These are phyloP conservation scores for Tragulus kanchil DNA, from an alignment of 2,113 vertebrate species.

Conservation along the genomic window DNA sequence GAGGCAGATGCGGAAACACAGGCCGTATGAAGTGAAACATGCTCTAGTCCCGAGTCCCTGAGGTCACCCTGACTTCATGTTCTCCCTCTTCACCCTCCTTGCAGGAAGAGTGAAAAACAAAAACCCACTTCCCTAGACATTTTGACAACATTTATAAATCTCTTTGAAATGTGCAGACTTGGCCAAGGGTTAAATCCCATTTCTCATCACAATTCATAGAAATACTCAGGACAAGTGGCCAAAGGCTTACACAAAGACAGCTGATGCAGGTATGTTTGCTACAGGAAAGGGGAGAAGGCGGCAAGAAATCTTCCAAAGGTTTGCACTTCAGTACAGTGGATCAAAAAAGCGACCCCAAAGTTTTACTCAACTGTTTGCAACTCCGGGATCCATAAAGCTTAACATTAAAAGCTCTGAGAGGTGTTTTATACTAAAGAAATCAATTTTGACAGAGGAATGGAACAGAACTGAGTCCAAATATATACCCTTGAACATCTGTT, in stretches of 20 bases:
- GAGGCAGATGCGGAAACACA: not conserved
- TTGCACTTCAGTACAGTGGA: too few species aligned
- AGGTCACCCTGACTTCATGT: not conserved
- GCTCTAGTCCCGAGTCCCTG: not conserved
- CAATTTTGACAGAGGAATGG: not conserved
- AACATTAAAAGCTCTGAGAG: not conserved
- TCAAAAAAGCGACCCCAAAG: too few species aligned
- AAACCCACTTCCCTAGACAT: not conserved
- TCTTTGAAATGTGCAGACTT: not conserved
- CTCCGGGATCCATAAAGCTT: not conserved
- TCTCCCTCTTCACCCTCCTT: not conserved
- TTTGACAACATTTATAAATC: not conserved
- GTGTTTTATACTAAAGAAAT: not conserved
- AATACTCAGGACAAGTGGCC: not conserved
- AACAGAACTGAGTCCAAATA: not conserved
- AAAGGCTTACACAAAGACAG: not conserved
- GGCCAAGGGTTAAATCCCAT: conserved; percentile 37
- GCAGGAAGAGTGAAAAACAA: not conserved
- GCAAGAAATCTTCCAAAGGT: not conserved
- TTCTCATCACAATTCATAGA: not conserved
- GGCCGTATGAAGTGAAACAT: not conserved
- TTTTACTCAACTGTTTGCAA: not conserved
- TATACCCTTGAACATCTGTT: not conserved
- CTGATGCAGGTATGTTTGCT: not conserved
- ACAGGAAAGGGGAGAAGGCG: not conserved